These are phyloP conservation scores for Ctenodactylus gundi DNA, from an alignment of 2,113 vertebrate species.

Conservation along the genomic window DNA sequence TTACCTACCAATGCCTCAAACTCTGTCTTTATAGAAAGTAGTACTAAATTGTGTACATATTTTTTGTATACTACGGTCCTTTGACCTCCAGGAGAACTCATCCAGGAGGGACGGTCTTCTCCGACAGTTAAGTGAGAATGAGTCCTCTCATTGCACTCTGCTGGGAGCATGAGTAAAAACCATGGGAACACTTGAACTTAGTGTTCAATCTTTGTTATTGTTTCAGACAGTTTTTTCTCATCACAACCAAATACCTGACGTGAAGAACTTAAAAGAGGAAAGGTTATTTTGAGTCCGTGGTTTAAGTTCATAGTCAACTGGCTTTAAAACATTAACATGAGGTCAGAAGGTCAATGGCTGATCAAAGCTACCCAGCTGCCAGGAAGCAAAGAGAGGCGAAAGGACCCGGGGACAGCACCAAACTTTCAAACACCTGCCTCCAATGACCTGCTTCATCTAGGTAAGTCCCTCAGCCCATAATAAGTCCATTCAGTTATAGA, in stretches of 20 bases:
- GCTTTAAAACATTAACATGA: neutral
- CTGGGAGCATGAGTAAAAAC: neutral
- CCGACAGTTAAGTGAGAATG: neutral
- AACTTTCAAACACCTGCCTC: neutral
- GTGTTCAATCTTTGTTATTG: neutral
- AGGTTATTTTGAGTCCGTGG: neutral
- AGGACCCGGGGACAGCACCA: neutral
- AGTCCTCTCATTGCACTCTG: too few species aligned
- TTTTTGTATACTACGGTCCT: too few species aligned
- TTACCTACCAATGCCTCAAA: too few species aligned
- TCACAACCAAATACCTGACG: neutral
- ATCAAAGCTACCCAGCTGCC: neutral
- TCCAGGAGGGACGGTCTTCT: neutral
- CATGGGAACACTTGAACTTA: neutral
- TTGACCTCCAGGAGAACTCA: too few species aligned
- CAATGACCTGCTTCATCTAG: neutral
- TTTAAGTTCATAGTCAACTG: neutral
- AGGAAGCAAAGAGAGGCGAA: neutral
- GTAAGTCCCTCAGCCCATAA: neutral
- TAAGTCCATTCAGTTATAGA: neutral
- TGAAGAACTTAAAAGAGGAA: neutral
- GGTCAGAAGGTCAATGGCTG: neutral
- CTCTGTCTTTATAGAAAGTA: too few species aligned
- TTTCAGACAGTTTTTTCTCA: neutral
- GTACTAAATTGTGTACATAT: too few species aligned